These are phyloP conservation scores for Linyphia triangularis DNA, from an alignment of 2,888 invertebrate species.

Conservation along the genomic window DNA sequence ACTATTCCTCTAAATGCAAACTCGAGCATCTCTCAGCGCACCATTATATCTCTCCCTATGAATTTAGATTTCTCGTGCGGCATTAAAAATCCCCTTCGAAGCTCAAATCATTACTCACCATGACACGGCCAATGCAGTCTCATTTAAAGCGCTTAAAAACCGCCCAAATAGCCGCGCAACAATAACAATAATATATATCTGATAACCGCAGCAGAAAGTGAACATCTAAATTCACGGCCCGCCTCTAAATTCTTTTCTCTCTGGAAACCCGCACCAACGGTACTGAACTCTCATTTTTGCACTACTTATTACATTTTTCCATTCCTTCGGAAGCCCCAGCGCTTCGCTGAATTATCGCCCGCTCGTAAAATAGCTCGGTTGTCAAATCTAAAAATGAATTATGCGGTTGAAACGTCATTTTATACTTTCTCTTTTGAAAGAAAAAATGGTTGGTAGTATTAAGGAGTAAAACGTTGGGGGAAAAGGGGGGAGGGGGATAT, in stretches of 20 bases:
- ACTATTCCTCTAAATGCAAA: no score
- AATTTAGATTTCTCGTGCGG: neutral
- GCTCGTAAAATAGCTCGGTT: neutral
- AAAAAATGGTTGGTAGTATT: neutral
- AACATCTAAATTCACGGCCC: constrained; percentile 23
- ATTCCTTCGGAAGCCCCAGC: neutral
- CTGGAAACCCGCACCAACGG: neutral
- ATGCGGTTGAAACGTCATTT: neutral
- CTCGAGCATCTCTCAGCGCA: no score
- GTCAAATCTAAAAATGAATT: neutral
- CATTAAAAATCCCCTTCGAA: neutral
- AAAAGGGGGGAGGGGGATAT: no score
- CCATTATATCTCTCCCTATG: no score
- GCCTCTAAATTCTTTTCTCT: constrained; percentile 12
- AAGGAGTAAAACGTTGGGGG: no score
- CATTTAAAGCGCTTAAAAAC: constrained; percentile 39
- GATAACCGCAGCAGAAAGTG: constrained; percentile 31
- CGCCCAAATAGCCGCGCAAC: constrained; percentile 17
- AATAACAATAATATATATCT: constrained; percentile 34
- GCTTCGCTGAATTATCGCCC: neutral
- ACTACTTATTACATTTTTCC: neutral
- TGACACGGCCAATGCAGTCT: constrained; percentile 35
- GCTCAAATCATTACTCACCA: constrained; percentile 24
- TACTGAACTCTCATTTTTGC: neutral
- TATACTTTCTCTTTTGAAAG: neutral